These are phyloP conservation scores for Bemisia tabaci DNA, from an alignment of 1,140 invertebrate genomes.

Conservation along the genomic window DNA sequence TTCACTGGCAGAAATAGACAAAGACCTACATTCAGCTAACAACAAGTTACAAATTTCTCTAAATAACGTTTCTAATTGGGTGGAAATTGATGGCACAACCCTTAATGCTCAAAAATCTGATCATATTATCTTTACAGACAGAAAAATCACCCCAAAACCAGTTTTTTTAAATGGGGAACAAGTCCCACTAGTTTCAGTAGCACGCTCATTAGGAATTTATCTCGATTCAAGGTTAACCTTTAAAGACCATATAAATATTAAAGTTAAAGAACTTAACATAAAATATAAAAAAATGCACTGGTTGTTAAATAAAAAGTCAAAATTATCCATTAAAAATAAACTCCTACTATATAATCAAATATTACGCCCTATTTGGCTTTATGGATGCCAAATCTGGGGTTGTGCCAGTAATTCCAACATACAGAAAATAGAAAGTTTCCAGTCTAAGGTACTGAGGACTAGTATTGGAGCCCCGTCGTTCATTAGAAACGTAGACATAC, in stretches of 20 bases:
- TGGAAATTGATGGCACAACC: neutral
- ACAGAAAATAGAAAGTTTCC: conserved; percentile 18
- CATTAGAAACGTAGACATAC: neutral
- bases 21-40: neutral
- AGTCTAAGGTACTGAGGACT: conserved; percentile 9
- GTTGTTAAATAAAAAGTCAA: conserved; percentile 17
- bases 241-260: conserved; percentile 3
- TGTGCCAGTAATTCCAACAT: conserved; percentile 22
- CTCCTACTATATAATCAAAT: conserved; percentile 24
- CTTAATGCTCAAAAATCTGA: neutral
- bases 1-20: too few species aligned
- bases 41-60: neutral
- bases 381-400: conserved; percentile 27
- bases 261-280: neutral
- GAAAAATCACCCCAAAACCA: neutral
- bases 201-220: conserved; percentile 3
- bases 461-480: conserved; percentile 3
- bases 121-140: neutral
- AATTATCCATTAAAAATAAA: conserved; percentile 23
- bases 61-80: neutral
- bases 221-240: conserved; percentile 1
- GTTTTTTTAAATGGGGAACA: neutral
- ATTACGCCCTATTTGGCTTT: conserved; percentile 26
- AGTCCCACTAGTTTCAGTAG: neutral
- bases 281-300: conserved; percentile 12